A percentile compares a stretch with the other conserved stretches of the same genome.
phyloP scores from a whole-genome alignment of 1,140 invertebrate genomes.

The fruit fly (Drosophila melanogaster) region DNA sequence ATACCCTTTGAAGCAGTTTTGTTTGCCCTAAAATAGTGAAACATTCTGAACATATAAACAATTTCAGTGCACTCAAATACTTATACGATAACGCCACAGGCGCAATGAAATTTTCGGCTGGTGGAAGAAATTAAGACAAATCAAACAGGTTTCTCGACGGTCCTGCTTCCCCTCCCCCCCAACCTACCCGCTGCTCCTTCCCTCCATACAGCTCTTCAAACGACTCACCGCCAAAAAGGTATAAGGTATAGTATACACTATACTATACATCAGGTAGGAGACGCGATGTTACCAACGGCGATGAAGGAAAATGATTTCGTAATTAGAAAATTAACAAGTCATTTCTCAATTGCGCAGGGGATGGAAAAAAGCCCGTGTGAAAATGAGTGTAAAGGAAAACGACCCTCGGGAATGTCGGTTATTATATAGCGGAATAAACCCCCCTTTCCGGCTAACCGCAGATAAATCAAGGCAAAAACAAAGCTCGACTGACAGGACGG shows the following conservation, averaged over 20 bases:
- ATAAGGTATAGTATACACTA: slow-evolving; percentile 1
- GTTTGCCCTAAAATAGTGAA: too few relatives aligned
- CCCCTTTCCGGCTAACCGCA: slow-evolving; percentile 27
- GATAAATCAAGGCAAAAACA: slow-evolving; percentile 56
- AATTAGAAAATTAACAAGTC: slow-evolving; percentile 77
- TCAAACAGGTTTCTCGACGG: slow-evolving; percentile 67
- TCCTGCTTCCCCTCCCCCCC: slow-evolving; percentile 14
- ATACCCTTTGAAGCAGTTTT: too few relatives aligned
- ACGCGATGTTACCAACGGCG: slow-evolving; percentile 18
- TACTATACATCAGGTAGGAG: slow-evolving; percentile 37
- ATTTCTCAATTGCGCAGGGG: slow-evolving; percentile 46
- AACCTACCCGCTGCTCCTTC: background rate
- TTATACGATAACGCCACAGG: slow-evolving; percentile 18
- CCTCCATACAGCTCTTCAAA: slow-evolving; percentile 41
- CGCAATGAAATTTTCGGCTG: slow-evolving; percentile 44
- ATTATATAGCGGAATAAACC: background rate
- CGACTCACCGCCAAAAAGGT: slow-evolving; percentile 28
- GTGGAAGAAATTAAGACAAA: slow-evolving; percentile 77
- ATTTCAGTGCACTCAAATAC: slow-evolving; percentile 14
- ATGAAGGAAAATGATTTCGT: slow-evolving; percentile 61
- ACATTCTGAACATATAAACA: too few relatives aligned
- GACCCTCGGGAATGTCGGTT: background rate
- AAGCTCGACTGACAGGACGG: slow-evolving; percentile 15
- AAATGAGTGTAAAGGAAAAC: slow-evolving; percentile 38
- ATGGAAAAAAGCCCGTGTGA: slow-evolving; percentile 25